A percentile compares a stretch with the other conserved stretches of the same genome.
Conservation (phyloP, 2,888 invertebrate genomes). For the Antitype chi region DNA sequence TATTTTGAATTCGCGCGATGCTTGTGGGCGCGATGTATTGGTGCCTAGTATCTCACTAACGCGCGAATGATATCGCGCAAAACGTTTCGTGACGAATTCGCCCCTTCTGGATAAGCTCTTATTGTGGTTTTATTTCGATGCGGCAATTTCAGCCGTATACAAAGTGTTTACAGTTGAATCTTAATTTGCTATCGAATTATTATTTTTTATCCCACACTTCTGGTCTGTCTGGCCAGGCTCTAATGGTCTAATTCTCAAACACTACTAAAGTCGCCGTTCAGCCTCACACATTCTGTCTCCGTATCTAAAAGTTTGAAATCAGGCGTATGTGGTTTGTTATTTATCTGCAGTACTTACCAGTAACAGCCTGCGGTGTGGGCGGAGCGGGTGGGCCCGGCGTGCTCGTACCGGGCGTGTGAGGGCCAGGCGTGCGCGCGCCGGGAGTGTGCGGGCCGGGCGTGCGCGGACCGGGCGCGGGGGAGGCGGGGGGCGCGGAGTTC, state of each 20-base stretch:
- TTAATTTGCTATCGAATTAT: not conserved
- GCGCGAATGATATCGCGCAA: no score
- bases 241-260: no score
- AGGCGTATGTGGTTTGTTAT: not conserved
- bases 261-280: no score
- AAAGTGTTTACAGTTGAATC: not conserved
- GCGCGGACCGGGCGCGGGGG: slow-evolving; percentile 52
- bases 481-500: slow-evolving; percentile 41
- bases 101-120: not conserved
- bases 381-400: slow-evolving; percentile 55
- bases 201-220: no score
- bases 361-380: slow-evolving; percentile 57
- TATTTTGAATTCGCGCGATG: no score
- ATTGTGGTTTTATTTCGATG: not conserved
- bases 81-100: no score
- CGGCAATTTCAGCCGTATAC: not conserved
- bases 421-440: slow-evolving; percentile 3
- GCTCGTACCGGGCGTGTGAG: slow-evolving; percentile 53
- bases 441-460: slow-evolving; percentile 39
- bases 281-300: no score
- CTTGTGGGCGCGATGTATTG: no score
- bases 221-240: no score
- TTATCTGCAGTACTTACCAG: slow-evolving; percentile 46
- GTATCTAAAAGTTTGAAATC: not conserved
- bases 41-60: no score